Evolutionary conservation across 1,140 invertebrate species (phyloP).

Genomic region (Lepidostoma basale): DNA sequence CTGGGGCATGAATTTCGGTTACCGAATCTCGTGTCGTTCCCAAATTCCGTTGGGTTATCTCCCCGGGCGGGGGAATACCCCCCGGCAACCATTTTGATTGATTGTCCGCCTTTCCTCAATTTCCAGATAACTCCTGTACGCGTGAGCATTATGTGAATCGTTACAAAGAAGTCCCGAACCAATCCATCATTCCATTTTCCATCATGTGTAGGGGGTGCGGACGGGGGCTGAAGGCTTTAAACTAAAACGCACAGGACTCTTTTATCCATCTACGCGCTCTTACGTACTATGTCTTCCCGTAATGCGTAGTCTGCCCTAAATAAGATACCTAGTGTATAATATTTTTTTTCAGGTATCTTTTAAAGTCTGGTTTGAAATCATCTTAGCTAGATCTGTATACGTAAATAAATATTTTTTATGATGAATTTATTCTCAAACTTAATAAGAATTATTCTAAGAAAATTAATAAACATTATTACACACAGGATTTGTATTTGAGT

Average conservation of each 20-base stretch:
- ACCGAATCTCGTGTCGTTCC: not conserved
- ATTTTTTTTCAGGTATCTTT: no score
- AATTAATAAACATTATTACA: no score
- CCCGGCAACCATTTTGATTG: slow-evolving; percentile 31
- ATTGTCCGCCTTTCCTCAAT: slow-evolving; percentile 31
- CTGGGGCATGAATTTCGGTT: no score
- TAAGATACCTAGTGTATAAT: no score
- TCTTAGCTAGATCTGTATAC: no score
- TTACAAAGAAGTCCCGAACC: slow-evolving; percentile 36
- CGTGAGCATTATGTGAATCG: slow-evolving; percentile 38
- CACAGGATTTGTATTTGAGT: no score
- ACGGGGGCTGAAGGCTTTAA: not conserved
- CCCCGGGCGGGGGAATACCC: not conserved
- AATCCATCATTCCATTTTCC: slow-evolving; percentile 46
- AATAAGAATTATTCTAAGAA: no score
- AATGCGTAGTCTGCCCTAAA: not conserved
- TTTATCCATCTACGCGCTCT: not conserved
- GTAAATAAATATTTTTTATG: no score
- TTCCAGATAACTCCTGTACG: slow-evolving; percentile 31
- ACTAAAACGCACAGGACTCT: no score
- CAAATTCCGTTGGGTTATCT: not conserved
- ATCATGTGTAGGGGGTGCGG: slow-evolving; percentile 34
- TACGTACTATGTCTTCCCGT: not conserved
- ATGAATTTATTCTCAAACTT: no score
- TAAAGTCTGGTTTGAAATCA: no score